Percentiles rank a stretch among this genome's conserved stretches.
Conservation (phyloP, 2,888 invertebrate species). For the Homarus gammarus region DNA sequence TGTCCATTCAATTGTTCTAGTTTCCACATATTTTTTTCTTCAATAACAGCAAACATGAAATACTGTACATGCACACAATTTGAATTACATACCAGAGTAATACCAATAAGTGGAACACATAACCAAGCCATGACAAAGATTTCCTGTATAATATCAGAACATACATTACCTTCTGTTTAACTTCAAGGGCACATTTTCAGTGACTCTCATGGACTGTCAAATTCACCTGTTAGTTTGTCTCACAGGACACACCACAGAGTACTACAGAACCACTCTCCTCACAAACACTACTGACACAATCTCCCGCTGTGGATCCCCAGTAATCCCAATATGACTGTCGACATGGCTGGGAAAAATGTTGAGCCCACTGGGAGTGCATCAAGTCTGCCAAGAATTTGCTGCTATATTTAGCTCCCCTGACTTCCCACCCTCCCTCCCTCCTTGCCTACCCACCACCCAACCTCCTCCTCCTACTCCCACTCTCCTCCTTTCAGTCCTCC, state of each 20-base stretch:
- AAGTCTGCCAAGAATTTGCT: conserved; percentile 31
- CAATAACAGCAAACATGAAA: too few relatives aligned
- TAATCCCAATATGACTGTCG: conserved; percentile 30
- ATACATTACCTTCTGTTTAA: too few relatives aligned
- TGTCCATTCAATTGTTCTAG: too few relatives aligned
- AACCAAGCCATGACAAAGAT: too few relatives aligned
- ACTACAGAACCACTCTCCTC: background rate
- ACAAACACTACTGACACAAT: background rate
- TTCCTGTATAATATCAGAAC: too few relatives aligned
- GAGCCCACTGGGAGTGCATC: conserved; percentile 14
- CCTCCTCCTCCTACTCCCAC: background rate
- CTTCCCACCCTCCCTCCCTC: background rate
- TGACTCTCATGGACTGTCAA: too few relatives aligned
- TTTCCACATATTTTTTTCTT: too few relatives aligned
- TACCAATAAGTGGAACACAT: too few relatives aligned
- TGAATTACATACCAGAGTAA: too few relatives aligned
- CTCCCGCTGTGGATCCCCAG: background rate
- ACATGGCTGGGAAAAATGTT: conserved; percentile 29
- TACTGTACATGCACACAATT: too few relatives aligned
- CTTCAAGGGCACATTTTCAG: too few relatives aligned
- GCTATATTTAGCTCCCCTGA: conserved; percentile 18
- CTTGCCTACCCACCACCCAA: background rate
- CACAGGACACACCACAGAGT: background rate
- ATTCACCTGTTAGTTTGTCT: background rate
- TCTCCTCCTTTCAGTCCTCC: background rate